Percentiles rank a stretch among this genome's conserved stretches.
phyloP scores from a whole-genome alignment of 1,140 invertebrate genomes.

The Drosophila ananassae region DNA sequence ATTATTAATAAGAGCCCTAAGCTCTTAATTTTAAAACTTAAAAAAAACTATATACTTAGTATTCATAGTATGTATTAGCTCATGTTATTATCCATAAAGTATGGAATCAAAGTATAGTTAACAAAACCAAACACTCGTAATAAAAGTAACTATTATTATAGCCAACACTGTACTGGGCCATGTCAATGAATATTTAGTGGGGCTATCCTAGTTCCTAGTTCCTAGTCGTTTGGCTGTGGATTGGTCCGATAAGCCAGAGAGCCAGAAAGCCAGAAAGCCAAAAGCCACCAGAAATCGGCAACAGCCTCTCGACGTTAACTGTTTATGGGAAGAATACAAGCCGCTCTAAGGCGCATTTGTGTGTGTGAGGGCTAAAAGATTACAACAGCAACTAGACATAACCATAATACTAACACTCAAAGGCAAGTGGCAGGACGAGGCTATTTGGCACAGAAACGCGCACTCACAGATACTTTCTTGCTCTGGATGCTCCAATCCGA shows the following conservation, averaged over 20 bases:
- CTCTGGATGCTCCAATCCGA: conserved; percentile 1
- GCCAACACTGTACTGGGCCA: not conserved
- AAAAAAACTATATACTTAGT: too few relatives aligned
- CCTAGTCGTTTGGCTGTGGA: conserved; percentile 30
- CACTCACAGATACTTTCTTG: conserved; percentile 22
- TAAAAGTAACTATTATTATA: not conserved
- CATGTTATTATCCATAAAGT: too few relatives aligned
- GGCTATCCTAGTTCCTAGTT: conserved; percentile 31
- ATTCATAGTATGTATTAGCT: too few relatives aligned
- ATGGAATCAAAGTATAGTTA: too few relatives aligned
- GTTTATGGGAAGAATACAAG: conserved; percentile 62
- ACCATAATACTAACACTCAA: conserved; percentile 68
- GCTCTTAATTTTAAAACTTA: too few relatives aligned
- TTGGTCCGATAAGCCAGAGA: conserved; percentile 71
- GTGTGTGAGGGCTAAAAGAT: conserved; percentile 26
- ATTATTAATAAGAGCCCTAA: too few relatives aligned
- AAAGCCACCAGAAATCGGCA: conserved; percentile 54
- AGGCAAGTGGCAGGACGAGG: conserved; percentile 14
- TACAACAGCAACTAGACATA: conserved; percentile 53
- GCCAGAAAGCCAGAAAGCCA: conserved; percentile 51
- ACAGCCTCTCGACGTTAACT: conserved; percentile 68
- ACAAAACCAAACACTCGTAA: too few relatives aligned
- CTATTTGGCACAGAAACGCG: conserved; percentile 51
- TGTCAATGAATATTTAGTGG: conserved; percentile 7
- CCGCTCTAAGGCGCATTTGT: conserved; percentile 13